phyloP scores from a whole-genome alignment of 2,113 vertebrate species.

The Mixornis gularis region DNA sequence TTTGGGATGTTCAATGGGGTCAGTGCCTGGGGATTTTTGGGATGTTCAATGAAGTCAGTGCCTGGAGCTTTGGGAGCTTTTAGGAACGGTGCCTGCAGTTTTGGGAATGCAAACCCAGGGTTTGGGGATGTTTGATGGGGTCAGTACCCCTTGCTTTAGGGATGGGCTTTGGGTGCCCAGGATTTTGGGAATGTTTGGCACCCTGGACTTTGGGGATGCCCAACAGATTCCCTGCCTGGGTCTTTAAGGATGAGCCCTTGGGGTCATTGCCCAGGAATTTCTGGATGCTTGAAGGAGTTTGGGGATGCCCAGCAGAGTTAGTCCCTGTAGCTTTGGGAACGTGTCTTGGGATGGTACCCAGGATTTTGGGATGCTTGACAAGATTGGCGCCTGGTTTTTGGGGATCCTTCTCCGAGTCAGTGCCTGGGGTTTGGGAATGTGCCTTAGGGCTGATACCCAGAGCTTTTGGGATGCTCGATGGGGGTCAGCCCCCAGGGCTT shows the following conservation, averaged over 20 bases:
- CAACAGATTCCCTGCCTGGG: background rate
- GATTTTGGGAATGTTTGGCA: background rate
- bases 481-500: rapidly evolving
- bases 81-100: background rate
- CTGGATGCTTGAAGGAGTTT: background rate
- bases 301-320: too few relatives aligned
- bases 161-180: background rate
- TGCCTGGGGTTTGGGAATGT: rapidly evolving
- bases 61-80: background rate
- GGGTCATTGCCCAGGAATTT: background rate
- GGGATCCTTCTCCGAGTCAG: rapidly evolving
- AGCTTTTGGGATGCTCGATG: background rate
- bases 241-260: background rate
- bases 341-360: too few relatives aligned
- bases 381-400: background rate
- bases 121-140: background rate
- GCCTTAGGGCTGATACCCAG: background rate
- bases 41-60: background rate
- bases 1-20: background rate
- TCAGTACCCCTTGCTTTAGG: background rate
- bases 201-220: background rate
- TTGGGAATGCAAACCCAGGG: too few relatives aligned
- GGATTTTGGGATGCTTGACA: background rate
- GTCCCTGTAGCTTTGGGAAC: background rate
- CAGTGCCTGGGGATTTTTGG: too few relatives aligned